Evolutionary conservation across 2,797 vertebrate genomes (phyloP).

Genomic region (Varecia variegata): DNA sequence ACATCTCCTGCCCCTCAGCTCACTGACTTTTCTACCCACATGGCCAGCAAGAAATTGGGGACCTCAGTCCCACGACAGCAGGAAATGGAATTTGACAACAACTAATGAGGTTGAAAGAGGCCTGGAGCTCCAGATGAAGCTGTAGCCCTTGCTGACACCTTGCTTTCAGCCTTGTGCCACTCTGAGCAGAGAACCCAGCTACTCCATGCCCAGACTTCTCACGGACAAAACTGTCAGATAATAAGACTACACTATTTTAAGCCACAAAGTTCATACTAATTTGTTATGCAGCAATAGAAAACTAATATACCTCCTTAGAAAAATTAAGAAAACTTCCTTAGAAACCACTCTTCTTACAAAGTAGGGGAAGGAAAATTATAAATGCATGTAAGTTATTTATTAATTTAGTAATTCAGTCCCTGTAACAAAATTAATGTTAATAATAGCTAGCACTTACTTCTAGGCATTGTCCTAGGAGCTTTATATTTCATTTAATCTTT

Average conservation of each 20-base stretch:
- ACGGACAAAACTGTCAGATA: background rate
- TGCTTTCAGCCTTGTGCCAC: background rate
- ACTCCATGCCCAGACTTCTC: background rate
- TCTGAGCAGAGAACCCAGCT: background rate
- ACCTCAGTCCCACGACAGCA: background rate
- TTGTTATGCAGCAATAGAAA: background rate
- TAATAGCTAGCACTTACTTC: background rate
- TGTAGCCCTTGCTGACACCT: background rate
- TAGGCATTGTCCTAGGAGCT: background rate
- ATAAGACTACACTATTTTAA: background rate
- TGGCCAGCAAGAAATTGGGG: background rate
- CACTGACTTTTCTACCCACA: background rate
- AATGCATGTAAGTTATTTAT: background rate
- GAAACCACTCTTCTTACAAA: conserved; percentile 8
- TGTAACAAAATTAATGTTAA: conserved; percentile 13
- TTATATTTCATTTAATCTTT: conserved; percentile 2
- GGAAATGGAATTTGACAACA: background rate
- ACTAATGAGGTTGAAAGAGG: background rate
- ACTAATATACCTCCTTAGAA: background rate
- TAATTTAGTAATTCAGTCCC: background rate
- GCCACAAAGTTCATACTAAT: background rate
- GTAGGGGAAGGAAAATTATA: background rate
- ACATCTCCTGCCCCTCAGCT: background rate
- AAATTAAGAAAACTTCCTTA: background rate
- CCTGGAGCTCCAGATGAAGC: background rate